Base-by-base conservation (phyloP, 2,797 vertebrate genomes). In the Florisuga fusca region DNA sequence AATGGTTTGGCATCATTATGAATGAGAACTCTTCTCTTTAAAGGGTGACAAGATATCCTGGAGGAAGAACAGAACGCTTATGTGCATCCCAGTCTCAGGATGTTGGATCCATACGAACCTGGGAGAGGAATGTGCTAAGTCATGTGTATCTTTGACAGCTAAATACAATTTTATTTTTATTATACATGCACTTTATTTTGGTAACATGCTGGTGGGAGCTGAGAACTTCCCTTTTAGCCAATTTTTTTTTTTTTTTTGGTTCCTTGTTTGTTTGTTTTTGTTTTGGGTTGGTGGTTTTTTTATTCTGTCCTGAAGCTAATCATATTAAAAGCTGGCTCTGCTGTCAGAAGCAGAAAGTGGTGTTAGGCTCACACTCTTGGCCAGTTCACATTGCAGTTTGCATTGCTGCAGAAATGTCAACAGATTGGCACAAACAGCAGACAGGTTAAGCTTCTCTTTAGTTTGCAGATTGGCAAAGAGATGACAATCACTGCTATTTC, bases 381-480 rank as follows among this genome's bases (percentile, higher is more conserved):
- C 57, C 93, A 91, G 63, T 77, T 91, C 2, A 2, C 63, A 83
- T 84, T 57, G 69, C 4, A 10, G 61, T 83, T 79, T 92, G 15
- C 36, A 26, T 53, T 58, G 55, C 53, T 89, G 54, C 38, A 91
- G 95, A 86, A 94, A 85, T 4, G 6, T 92, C 84, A 94, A 72
- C 87, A 93, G 57, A 58, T 46, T 69, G 80, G 59, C 80, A 90
- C n/a, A 83, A 74, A 74, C 36, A 92, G 66, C 67, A 94, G 91
- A 80, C 76, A 95, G 93, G 90, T 96, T 94, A 95, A 93, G 66
- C 87, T 86, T 71, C 84, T 94, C 38, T 87, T 97, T 94, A 90
- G 46, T 93, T 84, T 92, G 57, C 82, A 90, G 58, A 90, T 21
- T 87, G 89, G 63, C 80, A 96, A 96, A 94, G 71, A 91, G 64